These are phyloP conservation scores for Ictalurus furcatus DNA, from an alignment of 2,113 vertebrate species.

Conservation along the genomic window DNA sequence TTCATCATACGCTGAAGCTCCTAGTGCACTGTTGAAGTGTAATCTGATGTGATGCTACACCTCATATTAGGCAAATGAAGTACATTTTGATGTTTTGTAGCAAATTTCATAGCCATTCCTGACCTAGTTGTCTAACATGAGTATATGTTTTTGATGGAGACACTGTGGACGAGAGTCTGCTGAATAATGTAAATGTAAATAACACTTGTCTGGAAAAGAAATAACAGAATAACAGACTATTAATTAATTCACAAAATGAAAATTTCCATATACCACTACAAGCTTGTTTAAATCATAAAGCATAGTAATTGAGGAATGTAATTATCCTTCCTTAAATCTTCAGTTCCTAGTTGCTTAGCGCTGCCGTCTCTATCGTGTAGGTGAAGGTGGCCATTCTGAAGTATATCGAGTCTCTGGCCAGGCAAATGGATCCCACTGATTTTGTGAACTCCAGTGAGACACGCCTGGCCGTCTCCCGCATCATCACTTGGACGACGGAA, in stretches of 20 bases:
- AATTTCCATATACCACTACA: not conserved
- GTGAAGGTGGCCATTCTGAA: conserved; percentile 94
- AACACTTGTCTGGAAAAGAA: not conserved
- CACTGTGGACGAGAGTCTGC: not conserved
- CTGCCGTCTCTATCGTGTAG: conserved; percentile 60
- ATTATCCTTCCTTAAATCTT: not conserved
- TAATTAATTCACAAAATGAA: not conserved
- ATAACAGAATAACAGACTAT: not conserved
- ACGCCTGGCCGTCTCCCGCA: conserved; percentile 90
- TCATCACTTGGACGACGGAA: conserved; percentile 97
- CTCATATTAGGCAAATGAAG: not conserved
- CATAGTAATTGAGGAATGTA: not conserved
- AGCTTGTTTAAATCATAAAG: not conserved
- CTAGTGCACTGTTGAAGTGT: not conserved
- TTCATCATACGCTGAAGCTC: not conserved
- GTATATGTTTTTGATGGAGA: not conserved
- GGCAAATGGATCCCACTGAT: conserved; percentile 90
- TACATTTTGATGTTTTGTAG: not conserved
- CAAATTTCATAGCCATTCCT: not conserved
- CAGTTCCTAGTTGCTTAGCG: not conserved
- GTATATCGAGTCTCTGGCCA: conserved; percentile 86
- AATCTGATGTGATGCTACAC: not conserved
- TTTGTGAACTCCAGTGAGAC: conserved; percentile 96
- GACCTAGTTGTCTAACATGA: not conserved
- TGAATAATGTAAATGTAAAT: not conserved